Base-by-base conservation (phyloP, 64 coral and sea anemone genomes). In the Montipora cactus region DNA sequence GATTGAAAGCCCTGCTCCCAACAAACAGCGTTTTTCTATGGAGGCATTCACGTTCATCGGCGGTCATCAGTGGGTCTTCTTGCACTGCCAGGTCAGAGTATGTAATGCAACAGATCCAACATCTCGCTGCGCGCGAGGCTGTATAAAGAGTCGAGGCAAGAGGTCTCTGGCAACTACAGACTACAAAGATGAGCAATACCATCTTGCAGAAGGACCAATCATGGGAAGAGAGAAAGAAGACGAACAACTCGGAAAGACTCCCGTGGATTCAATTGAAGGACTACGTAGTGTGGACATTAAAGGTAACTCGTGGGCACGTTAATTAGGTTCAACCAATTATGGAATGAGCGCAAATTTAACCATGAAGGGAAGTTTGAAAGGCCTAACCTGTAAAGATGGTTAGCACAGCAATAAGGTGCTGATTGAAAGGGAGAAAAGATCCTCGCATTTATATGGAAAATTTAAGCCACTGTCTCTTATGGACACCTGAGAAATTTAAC, bases 21-120 rank as follows among this genome's bases (percentile, higher is more conserved):
- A 9, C 18, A 70, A 3, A 13, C 44, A 86, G 47, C 62, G n/a
- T 6, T 86, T 71, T 23, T 71, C 8, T 19, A 7, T 86, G 3
- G 82, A 86, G 47, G 82, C 82, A 12, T 86, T 86, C 82, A 86
- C 19, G 7, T 86, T 86, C 66, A 18, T 86, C 5, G 82, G 82
- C 15, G 82, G 47, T 21, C 66, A 86, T 22, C 44, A 70, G 47
- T 86, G 70, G 12, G 82, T 86, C 15, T 86, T 23, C 82, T 13
- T 86, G 66, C 82, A 86, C 19, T 86, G 82, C 46, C 68, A 67
- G 11, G 82, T 86, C 62, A 86, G 68, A 44, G 47, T 86, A 71
- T 86, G 82, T 49, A 86, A 86, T 59, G 82, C 82, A 71, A 72
- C 62, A 5, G 82, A 86, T 86, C 64, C 82, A 3, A 18, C n/a